These are phyloP conservation scores for Melanotus villosus DNA, from an alignment of 2,888 invertebrate genomes.

Conservation along the genomic window DNA sequence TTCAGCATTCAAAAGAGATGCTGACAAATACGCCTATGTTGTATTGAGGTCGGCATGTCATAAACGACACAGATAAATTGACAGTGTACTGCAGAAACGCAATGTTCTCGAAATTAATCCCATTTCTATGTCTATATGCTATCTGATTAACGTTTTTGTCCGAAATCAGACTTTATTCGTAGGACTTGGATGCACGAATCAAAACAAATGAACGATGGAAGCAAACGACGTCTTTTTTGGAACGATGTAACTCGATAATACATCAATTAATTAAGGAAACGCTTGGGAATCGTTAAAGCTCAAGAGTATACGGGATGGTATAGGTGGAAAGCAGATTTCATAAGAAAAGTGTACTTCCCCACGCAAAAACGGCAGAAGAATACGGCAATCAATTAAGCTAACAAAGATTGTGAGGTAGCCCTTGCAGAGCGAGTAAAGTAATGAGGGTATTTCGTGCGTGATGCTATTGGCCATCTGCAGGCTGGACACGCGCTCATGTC, in stretches of 20 bases:
- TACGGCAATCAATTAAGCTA: conserved; percentile 45
- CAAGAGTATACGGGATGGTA: neutral
- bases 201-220: too few species aligned
- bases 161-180: too few species aligned
- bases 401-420: conserved; percentile 40
- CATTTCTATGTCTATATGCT: too few species aligned
- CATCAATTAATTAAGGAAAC: neutral
- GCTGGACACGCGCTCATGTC: conserved; percentile 46
- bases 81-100: conserved; percentile 9
- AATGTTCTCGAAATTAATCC: neutral
- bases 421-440: conserved; percentile 33
- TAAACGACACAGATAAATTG: conserved; percentile 7
- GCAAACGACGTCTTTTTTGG: too few species aligned
- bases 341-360: conserved; percentile 19
- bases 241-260: neutral
- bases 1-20: too few species aligned
- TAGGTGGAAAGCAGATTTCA: conserved; percentile 1
- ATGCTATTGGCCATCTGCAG: conserved; percentile 41
- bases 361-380: conserved; percentile 33
- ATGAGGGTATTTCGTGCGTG: conserved; percentile 43
- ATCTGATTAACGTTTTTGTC: too few species aligned
- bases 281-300: neutral
- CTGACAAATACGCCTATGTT: conserved; percentile 12
- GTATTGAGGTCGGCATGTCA: neutral
- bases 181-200: too few species aligned